A percentile compares a stretch with the other conserved stretches of the same genome.
Evolutionary conservation across 2,888 invertebrate genomes (phyloP).

Genomic region (Seira sanloemensis): DNA sequence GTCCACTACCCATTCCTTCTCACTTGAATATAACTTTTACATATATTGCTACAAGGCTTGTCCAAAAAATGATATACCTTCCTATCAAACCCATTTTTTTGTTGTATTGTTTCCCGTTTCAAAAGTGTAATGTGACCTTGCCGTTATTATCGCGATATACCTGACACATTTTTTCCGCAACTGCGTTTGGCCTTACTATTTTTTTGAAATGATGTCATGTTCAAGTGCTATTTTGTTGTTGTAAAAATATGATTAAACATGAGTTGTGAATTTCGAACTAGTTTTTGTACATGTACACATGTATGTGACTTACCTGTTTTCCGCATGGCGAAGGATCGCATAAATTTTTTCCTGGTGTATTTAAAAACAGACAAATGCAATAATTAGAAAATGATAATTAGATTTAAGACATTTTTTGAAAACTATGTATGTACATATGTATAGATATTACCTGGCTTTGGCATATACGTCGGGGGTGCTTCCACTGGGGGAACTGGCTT

Average conservation of each 20-base stretch:
- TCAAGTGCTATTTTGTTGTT: neutral
- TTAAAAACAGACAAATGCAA: neutral
- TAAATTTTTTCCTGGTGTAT: slow-evolving; percentile 51
- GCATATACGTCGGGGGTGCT: slow-evolving; percentile 28
- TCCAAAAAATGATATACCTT: too few species aligned
- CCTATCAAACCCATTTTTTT: too few species aligned
- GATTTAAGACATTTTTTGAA: too few species aligned
- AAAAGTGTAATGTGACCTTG: neutral
- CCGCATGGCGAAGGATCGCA: slow-evolving; percentile 65
- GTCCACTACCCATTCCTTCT: too few species aligned
- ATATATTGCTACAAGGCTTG: too few species aligned
- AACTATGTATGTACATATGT: neutral
- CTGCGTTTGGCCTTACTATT: neutral
- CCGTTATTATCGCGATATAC: slow-evolving; percentile 47
- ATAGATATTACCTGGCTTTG: slow-evolving; percentile 45
- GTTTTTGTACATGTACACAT: neutral
- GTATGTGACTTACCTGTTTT: slow-evolving; percentile 51
- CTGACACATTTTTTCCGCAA: slow-evolving; percentile 41
- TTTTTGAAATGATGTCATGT: neutral
- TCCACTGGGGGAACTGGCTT: slow-evolving; percentile 18
- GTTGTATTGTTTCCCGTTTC: too few species aligned
- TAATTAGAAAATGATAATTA: too few species aligned
- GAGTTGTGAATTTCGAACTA: neutral
- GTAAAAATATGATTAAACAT: neutral
- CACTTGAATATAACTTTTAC: too few species aligned